Evolutionary conservation across 1,140 invertebrate species (phyloP).

Genomic region (Euborellia annulipes): DNA sequence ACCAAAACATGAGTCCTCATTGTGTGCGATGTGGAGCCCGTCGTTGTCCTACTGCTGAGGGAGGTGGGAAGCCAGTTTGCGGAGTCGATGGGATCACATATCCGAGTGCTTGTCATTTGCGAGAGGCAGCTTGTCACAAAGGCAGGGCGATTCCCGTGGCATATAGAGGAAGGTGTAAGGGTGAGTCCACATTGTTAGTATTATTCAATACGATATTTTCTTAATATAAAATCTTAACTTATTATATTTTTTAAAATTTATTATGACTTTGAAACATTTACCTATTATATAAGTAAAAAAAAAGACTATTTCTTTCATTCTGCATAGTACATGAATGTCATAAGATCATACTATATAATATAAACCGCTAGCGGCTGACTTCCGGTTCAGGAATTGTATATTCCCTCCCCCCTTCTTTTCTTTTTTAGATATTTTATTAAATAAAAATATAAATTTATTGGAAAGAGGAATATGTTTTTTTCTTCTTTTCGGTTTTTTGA

Average conservation of each 20-base stretch:
- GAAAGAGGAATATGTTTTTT: too few species aligned
- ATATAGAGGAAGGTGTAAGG: slow-evolving; percentile 69
- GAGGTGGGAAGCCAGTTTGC: slow-evolving; percentile 49
- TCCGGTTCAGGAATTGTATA: too few species aligned
- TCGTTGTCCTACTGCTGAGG: slow-evolving; percentile 35
- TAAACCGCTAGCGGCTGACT: too few species aligned
- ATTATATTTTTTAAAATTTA: neutral
- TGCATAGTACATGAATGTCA: too few species aligned
- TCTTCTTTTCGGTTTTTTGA: too few species aligned
- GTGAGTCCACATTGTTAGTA: slow-evolving; percentile 32
- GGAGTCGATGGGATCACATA: slow-evolving; percentile 77
- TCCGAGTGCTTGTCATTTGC: slow-evolving; percentile 67
- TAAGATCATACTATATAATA: too few species aligned
- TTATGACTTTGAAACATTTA: neutral
- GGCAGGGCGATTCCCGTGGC: slow-evolving; percentile 69
- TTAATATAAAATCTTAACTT: neutral
- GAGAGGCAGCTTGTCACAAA: slow-evolving; percentile 61
- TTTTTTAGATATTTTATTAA: too few species aligned
- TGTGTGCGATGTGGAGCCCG: slow-evolving; percentile 56
- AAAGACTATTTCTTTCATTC: too few species aligned
- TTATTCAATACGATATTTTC: neutral
- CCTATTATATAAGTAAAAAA: too few species aligned
- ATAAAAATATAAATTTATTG: too few species aligned
- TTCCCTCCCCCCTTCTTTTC: too few species aligned
- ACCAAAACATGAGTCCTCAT: slow-evolving; percentile 69